Base-by-base conservation (phyloP, 2,113 vertebrate species). In the Laticauda laticaudata region DNA sequence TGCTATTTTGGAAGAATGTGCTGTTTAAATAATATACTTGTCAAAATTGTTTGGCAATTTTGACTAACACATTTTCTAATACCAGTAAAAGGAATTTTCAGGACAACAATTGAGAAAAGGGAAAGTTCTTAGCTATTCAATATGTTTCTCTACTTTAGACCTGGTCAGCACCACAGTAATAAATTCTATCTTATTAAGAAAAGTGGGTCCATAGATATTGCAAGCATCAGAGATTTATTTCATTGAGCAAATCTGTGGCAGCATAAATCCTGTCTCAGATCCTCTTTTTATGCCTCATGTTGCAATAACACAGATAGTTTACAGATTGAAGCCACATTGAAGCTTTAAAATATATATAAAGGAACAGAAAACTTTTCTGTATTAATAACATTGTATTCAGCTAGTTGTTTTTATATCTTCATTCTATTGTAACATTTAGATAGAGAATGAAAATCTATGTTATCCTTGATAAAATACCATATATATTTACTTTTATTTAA, bases 241-340 rank as follows among this genome's bases (percentile, higher is more conserved):
- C n/a, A 91, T 61, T 91, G 55, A 87, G 39, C 55, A 91, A 59
- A 91, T 48, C 69, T 91, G 39, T 57, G 54, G 26, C 81, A 86
- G 39, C 54, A 86, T 57, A 86, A 86, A 43, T 85, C 54, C 53
- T 86, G 43, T 45, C 34, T 91, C 51, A 86, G 24, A 59, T 29
- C 55, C 81, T 87, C 81, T 43, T 24, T 90, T 90, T 69, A 64
- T 64, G 29, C 55, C 45, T 57, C n/a, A 87, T 59, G 81, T n/a
- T 91, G 55, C 86, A 86, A 59, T 91, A 57, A 91, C 86, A 9
- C 91, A 59, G 26, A 91, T 23, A 87, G 55, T 2, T 91, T 87
- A 87, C 59, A 86, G 81, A 59, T 59, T 86, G 39, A 55, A 81
- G 59, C 86, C 86, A 86, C 86, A 24, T 61, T 24, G 48, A 91